Evolutionary conservation across 2,888 invertebrate genomes (phyloP).

Genomic region (Nineta flava): DNA sequence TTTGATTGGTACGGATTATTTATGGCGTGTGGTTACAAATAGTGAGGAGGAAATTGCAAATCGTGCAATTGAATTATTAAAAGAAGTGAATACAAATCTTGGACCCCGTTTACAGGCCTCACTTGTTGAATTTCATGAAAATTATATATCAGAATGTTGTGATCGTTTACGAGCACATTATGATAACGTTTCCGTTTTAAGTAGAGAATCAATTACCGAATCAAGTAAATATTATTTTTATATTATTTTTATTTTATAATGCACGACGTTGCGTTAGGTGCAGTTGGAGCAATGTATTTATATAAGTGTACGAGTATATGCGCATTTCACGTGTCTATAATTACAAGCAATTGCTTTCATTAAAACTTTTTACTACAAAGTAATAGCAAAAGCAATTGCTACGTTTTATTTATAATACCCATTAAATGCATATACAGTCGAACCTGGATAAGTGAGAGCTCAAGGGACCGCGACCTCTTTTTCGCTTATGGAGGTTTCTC

Average conservation of each 20-base stretch:
- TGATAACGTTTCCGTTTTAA: slow-evolving; percentile 57
- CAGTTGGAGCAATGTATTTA: too few relatives aligned
- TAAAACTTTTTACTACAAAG: too few relatives aligned
- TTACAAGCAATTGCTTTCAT: too few relatives aligned
- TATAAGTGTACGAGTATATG: too few relatives aligned
- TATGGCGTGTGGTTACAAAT: slow-evolving; percentile 75
- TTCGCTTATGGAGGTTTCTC: too few relatives aligned
- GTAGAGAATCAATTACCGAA: slow-evolving; percentile 34
- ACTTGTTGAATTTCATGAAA: slow-evolving; percentile 73
- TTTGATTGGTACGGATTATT: slow-evolving; percentile 88
- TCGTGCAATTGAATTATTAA: slow-evolving; percentile 78
- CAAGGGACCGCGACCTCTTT: too few relatives aligned
- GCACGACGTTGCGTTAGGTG: too few relatives aligned
- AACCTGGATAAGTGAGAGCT: too few relatives aligned
- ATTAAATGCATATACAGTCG: too few relatives aligned
- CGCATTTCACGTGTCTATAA: too few relatives aligned
- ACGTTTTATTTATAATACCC: too few relatives aligned
- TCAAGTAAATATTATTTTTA: slow-evolving; percentile 18
- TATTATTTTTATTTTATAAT: background rate
- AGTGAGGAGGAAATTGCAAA: slow-evolving; percentile 86
- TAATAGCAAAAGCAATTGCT: too few relatives aligned
- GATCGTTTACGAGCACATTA: slow-evolving; percentile 75
- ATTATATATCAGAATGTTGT: slow-evolving; percentile 82
- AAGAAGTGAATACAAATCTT: slow-evolving; percentile 87
- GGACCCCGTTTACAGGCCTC: slow-evolving; percentile 70